These are phyloP conservation scores for Melanotaenia maccullochi DNA, from an alignment of 2,797 vertebrate genomes.

Conservation along the genomic window DNA sequence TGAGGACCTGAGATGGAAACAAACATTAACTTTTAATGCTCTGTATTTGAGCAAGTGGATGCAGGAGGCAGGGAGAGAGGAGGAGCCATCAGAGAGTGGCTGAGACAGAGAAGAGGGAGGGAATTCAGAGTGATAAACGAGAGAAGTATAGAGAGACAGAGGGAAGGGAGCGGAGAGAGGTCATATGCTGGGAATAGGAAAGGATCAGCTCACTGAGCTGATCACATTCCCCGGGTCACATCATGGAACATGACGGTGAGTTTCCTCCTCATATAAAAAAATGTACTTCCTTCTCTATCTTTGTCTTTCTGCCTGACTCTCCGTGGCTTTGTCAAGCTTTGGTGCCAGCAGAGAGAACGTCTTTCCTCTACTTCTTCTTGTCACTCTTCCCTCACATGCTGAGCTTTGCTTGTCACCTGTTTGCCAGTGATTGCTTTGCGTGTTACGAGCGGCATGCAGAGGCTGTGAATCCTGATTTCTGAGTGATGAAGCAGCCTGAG, in stretches of 20 bases:
- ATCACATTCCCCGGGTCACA: slow-evolving; percentile 72
- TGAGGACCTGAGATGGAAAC: slow-evolving; percentile 72
- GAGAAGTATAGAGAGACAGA: slow-evolving; percentile 38
- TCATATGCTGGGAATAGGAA: slow-evolving; percentile 69
- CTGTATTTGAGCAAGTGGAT: slow-evolving; percentile 52
- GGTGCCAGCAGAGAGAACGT: not conserved
- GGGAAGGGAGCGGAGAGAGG: slow-evolving; percentile 60
- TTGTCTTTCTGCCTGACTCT: slow-evolving; percentile 16
- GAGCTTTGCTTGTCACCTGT: slow-evolving; percentile 52
- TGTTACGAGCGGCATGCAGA: not conserved
- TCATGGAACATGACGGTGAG: slow-evolving; percentile 93
- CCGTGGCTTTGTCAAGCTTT: slow-evolving; percentile 14
- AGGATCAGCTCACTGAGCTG: slow-evolving; percentile 79
- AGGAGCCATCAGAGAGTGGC: slow-evolving; percentile 42
- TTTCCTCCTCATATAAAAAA: slow-evolving; percentile 48
- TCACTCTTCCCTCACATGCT: slow-evolving; percentile 17
- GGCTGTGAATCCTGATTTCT: slow-evolving; percentile 3
- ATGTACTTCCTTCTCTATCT: slow-evolving; percentile 24
- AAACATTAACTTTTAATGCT: slow-evolving; percentile 81
- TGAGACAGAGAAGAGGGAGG: slow-evolving; percentile 20
- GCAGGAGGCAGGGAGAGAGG: slow-evolving; percentile 21
- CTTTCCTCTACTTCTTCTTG: slow-evolving; percentile 3
- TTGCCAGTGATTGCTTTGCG: not conserved
- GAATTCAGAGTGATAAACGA: slow-evolving; percentile 21
- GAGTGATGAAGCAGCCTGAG: slow-evolving; percentile 1